phyloP scores from a whole-genome alignment of 2,888 invertebrate species.

The Drosophila atripex region DNA sequence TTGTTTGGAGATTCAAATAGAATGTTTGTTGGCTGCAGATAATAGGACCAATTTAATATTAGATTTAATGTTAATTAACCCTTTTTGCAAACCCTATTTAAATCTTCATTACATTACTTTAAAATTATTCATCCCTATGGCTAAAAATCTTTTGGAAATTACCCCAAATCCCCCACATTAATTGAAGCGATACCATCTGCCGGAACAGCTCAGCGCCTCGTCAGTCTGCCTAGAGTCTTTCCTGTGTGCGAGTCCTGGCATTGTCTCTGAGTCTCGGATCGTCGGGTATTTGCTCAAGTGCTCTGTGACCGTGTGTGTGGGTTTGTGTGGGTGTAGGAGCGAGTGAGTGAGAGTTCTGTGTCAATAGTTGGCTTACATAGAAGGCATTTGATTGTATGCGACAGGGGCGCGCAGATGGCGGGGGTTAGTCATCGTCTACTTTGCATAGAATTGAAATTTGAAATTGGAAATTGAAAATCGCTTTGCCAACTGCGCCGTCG shows the following conservation, averaged over 20 bases:
- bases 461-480: constrained; percentile 76
- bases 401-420: background rate
- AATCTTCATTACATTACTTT: background rate
- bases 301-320: constrained; percentile 51
- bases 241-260: constrained; percentile 22
- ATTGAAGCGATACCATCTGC: constrained; percentile 28
- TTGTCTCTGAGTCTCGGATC: constrained; percentile 53
- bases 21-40: no score
- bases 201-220: constrained; percentile 35
- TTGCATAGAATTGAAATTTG: constrained; percentile 71
- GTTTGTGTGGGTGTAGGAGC: constrained; percentile 4
- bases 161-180: constrained; percentile 29
- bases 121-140: background rate
- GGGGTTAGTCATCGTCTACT: constrained; percentile 44
- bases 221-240: constrained; percentile 8
- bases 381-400: constrained; percentile 37
- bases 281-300: constrained; percentile 68
- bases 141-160: constrained; percentile 10
- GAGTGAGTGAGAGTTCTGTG: constrained; percentile 58
- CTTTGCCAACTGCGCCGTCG: constrained; percentile 54
- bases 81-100: background rate
- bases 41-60: no score
- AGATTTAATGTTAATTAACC: no score
- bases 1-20: background rate
- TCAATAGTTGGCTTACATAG: constrained; percentile 74